These are phyloP conservation scores for Terebella lapidaria DNA, from an alignment of 2,888 invertebrate species.

Conservation along the genomic window DNA sequence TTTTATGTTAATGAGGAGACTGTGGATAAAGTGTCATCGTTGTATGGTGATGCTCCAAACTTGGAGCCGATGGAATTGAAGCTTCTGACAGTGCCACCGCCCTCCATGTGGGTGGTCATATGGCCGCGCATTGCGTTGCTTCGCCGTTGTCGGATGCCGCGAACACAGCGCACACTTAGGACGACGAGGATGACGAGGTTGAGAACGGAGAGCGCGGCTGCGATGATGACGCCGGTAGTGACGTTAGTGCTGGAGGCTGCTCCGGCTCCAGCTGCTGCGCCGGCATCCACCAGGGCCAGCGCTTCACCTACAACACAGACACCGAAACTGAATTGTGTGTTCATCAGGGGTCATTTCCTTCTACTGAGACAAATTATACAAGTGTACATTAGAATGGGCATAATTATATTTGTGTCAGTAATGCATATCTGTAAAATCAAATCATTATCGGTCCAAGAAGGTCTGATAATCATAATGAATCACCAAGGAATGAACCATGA, in stretches of 20 bases:
- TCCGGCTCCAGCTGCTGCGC: neutral
- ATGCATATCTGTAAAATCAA: too few species aligned
- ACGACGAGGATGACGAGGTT: neutral
- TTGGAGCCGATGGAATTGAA: neutral
- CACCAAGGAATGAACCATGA: too few species aligned
- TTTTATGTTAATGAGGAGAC: neutral
- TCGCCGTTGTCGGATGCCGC: neutral
- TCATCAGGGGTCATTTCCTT: too few species aligned
- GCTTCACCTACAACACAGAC: neutral
- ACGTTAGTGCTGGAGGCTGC: neutral
- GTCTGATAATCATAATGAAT: too few species aligned
- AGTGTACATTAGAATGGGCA: too few species aligned
- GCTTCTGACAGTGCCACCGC: slow-evolving; percentile 1
- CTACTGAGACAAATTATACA: too few species aligned
- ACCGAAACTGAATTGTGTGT: too few species aligned
- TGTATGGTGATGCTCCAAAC: neutral
- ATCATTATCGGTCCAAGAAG: too few species aligned
- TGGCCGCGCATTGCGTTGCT: neutral
- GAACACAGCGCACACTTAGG: neutral
- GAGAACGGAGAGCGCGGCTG: neutral
- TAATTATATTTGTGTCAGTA: too few species aligned
- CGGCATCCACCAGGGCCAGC: neutral
- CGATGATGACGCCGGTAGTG: neutral
- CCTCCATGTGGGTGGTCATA: neutral
- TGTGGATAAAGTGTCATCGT: neutral